A percentile compares a stretch with the other conserved stretches of the same genome.
Evolutionary conservation across 1,140 invertebrate genomes (phyloP).

Genomic region (Bombus impatiens): DNA sequence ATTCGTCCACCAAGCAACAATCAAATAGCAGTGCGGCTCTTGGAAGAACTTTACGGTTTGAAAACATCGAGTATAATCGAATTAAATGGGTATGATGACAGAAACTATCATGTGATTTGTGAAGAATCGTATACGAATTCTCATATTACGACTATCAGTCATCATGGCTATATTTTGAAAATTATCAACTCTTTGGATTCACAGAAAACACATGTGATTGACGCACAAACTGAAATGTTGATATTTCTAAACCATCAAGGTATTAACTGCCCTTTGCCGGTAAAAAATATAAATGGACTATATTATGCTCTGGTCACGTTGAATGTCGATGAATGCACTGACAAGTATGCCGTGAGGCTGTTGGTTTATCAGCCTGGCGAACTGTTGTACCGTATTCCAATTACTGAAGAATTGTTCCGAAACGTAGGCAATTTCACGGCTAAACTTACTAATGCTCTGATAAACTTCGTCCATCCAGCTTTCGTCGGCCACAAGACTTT

Average conservation of each 20-base stretch:
- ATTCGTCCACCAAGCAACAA: constrained; percentile 85
- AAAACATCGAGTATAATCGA: constrained; percentile 85
- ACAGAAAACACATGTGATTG: constrained; percentile 85
- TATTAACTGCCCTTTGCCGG: constrained; percentile 86
- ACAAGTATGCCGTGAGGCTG: constrained; percentile 87
- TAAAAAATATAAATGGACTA: constrained; percentile 86
- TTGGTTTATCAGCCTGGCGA: constrained; percentile 89
- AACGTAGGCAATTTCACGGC: constrained; percentile 88
- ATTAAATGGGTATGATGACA: constrained; percentile 92
- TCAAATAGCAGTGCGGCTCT: constrained; percentile 83
- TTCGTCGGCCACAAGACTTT: constrained; percentile 85
- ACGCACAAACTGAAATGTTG: constrained; percentile 88
- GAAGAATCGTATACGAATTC: constrained; percentile 84
- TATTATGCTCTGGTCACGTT: constrained; percentile 83
- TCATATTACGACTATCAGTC: constrained; percentile 81
- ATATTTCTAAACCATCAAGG: constrained; percentile 85
- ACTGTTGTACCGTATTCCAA: constrained; percentile 85
- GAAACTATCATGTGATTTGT: constrained; percentile 86
- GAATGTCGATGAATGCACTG: constrained; percentile 68
- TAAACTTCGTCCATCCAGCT: constrained; percentile 87
- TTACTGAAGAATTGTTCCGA: constrained; percentile 85
- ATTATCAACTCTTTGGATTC: constrained; percentile 92
- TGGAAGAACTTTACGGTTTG: constrained; percentile 87
- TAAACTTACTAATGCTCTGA: constrained; percentile 86
- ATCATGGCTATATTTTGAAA: constrained; percentile 90